Base-by-base conservation (phyloP, 1,140 invertebrate species). In the Apolygus lucorum region DNA sequence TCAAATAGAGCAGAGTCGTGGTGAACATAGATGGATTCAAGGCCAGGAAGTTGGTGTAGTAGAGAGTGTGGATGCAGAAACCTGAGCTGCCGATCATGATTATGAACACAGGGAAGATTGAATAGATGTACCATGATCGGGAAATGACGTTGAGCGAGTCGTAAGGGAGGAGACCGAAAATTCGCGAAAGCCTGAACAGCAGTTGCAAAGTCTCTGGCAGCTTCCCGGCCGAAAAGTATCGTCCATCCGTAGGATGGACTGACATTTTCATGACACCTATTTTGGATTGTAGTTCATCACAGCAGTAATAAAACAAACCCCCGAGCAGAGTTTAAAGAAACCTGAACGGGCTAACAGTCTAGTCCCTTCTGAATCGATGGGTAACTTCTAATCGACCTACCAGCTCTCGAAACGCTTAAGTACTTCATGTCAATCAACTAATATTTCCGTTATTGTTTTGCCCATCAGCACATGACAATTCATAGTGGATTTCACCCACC, bases 1-100 rank as follows among this genome's bases (percentile, higher is more conserved):
- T 66, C 28, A 66, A 21, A 42, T 66, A 66, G 13, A 66, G 24
- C 1, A 66, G 64, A n/a, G n/a, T 66, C 17, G n/a, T 42, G 22
- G 54, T 59, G 54, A 59, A 22, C 1, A 42, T 28, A 26, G 29
- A 66, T 25, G 62, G 26, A 26, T 66, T 34, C 11, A 17, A 29
- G n/a, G n/a, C n/a, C 28, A 29, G n/a, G n/a, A 21, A 66, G 34
- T 66, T n/a, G 11, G 29, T 29, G 64, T 24, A 28, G 21, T 34
- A 66, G n/a, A 29, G 26, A 1, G 64, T 21, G 64, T 66, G n/a
- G 28, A 66, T 29, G 28, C 28, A 28, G 4, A 66, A 34, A n/a
- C 28, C 34, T 1, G 64, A 2, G 54, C 54, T 59, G 8, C 54
- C 64, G 13, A 8, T 8, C 14, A 34, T 8, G 13, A 21, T 29